Evolutionary conservation across 2,888 invertebrate genomes (phyloP).

Genomic region (Eupithecia dodoneata): DNA sequence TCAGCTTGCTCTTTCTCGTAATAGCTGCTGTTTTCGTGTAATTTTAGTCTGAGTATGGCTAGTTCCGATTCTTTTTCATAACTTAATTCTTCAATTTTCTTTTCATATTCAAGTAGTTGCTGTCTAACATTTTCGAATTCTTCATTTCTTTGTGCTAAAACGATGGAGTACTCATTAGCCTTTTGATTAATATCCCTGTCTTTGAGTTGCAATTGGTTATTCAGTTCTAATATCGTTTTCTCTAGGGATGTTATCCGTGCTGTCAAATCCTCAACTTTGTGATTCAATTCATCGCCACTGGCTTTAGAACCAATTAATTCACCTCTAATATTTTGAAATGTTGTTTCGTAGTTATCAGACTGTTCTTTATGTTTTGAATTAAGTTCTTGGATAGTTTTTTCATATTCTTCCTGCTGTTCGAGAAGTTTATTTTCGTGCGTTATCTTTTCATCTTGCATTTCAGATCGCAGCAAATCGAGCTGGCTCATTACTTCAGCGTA

Average conservation of each 20-base stretch:
- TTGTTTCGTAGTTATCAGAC: constrained; percentile 53
- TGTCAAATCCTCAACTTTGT: constrained; percentile 57
- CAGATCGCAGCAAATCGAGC: constrained; percentile 73
- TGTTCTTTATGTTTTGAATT: constrained; percentile 56
- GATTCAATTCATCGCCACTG: constrained; percentile 59
- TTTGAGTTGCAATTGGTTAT: constrained; percentile 64
- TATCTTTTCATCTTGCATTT: constrained; percentile 77
- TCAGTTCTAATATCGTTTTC: constrained; percentile 59
- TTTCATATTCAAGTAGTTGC: constrained; percentile 72
- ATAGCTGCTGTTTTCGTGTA: constrained; percentile 74
- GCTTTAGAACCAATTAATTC: constrained; percentile 59
- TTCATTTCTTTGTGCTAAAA: constrained; percentile 68
- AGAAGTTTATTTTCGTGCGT: constrained; percentile 74
- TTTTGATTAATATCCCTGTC: constrained; percentile 75
- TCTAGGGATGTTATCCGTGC: constrained; percentile 54
- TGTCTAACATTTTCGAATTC: constrained; percentile 75
- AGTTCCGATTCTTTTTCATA: constrained; percentile 83
- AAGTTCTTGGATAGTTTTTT: constrained; percentile 67
- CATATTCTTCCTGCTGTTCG: constrained; percentile 76
- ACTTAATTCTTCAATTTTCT: constrained; percentile 75
- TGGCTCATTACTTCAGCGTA: constrained; percentile 72
- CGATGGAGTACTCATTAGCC: constrained; percentile 66
- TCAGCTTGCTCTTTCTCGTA: constrained; percentile 61
- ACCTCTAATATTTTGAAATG: constrained; percentile 55
- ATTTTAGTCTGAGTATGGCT: constrained; percentile 79